A percentile compares a stretch with the other conserved stretches of the same genome.
phyloP scores from a whole-genome alignment of 30 jellyfish, hydroid and myxozoan species.

The Pseudorhiza aurosa region DNA sequence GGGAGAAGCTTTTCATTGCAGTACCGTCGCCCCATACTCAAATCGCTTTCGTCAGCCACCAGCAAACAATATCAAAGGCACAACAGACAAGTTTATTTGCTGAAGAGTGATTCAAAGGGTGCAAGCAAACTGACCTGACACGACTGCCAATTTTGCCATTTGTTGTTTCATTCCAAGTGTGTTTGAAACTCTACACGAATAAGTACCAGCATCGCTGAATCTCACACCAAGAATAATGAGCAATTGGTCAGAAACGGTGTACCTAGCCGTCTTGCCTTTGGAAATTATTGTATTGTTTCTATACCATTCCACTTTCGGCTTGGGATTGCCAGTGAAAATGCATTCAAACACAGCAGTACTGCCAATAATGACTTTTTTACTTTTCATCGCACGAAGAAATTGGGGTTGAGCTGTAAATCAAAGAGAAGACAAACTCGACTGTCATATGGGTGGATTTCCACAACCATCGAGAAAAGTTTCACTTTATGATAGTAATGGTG shows the following conservation, averaged over 20 bases:
- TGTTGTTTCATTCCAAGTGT: slow-evolving; percentile 87
- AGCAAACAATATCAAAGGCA: too few relatives aligned
- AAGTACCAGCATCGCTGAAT: slow-evolving; percentile 82
- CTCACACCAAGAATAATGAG: slow-evolving; percentile 67
- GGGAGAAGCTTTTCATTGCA: neutral
- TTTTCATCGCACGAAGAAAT: slow-evolving; percentile 89
- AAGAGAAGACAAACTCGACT: neutral
- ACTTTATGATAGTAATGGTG: too few relatives aligned
- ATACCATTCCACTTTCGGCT: slow-evolving; percentile 89
- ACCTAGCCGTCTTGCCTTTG: slow-evolving; percentile 44
- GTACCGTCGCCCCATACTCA: too few relatives aligned
- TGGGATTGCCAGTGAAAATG: slow-evolving; percentile 96
- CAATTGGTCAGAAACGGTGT: slow-evolving; percentile 77
- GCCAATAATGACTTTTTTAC: slow-evolving; percentile 84
- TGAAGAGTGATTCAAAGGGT: too few relatives aligned
- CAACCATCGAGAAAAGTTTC: neutral
- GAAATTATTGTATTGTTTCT: slow-evolving; percentile 55
- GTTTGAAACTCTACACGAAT: slow-evolving; percentile 87
- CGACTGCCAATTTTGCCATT: slow-evolving; percentile 79
- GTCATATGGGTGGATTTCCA: neutral
- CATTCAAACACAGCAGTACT: slow-evolving; percentile 95
- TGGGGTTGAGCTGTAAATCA: slow-evolving; percentile 72
- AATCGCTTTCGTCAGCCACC: too few relatives aligned
- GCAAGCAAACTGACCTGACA: slow-evolving; percentile 30
- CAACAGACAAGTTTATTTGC: too few relatives aligned